Evolutionary conservation across 1,140 invertebrate species (phyloP).

Genomic region (Drosophila mauritiana): DNA sequence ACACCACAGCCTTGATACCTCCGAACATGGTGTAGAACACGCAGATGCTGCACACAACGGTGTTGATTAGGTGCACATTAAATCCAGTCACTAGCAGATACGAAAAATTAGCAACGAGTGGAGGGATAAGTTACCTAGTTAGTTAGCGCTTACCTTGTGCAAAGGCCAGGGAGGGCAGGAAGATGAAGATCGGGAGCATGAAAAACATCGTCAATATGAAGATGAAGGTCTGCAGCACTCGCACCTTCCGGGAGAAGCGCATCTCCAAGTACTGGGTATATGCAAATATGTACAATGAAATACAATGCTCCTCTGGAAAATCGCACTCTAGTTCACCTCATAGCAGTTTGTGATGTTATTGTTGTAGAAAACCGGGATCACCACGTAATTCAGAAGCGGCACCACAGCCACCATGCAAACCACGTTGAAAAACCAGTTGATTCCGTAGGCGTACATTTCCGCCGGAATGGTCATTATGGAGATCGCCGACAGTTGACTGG

Average conservation of each 20-base stretch:
- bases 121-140: no score
- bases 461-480: slow-evolving; percentile 91
- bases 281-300: background rate
- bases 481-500: slow-evolving; percentile 92
- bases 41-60: slow-evolving; percentile 90
- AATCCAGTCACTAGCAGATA: slow-evolving; percentile 88
- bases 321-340: slow-evolving; percentile 86
- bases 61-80: slow-evolving; percentile 89
- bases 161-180: slow-evolving; percentile 90
- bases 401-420: slow-evolving; percentile 88
- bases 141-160: slow-evolving; percentile 87
- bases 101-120: background rate
- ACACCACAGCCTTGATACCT: slow-evolving; percentile 94
- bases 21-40: slow-evolving; percentile 94
- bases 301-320: background rate
- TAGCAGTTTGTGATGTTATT: slow-evolving; percentile 92
- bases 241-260: slow-evolving; percentile 87
- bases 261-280: slow-evolving; percentile 89
- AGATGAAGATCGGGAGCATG: slow-evolving; percentile 76
- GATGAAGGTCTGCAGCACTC: slow-evolving; percentile 87
- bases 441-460: slow-evolving; percentile 92
- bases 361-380: slow-evolving; percentile 93
- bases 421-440: slow-evolving; percentile 88
- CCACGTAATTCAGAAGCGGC: slow-evolving; percentile 88
- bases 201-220: slow-evolving; percentile 85